Evolutionary conservation across 92 coral and sea anemone species (phyloP).

Genomic region (Plumapathes pennacea): DNA sequence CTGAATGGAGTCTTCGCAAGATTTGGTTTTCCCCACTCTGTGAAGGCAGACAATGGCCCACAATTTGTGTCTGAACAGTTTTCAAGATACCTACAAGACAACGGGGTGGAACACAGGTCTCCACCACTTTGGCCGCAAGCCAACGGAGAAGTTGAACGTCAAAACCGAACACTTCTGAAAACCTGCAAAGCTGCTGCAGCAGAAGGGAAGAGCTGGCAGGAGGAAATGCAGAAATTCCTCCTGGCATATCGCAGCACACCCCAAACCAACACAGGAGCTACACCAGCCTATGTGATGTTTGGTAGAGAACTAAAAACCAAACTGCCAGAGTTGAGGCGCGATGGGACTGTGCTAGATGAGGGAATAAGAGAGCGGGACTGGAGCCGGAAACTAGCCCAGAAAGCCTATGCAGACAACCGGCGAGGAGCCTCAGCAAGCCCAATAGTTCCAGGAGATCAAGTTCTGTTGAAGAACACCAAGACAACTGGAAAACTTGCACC

Average conservation of each 20-base stretch:
- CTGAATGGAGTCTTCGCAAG: conserved; percentile 16
- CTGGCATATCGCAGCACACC: conserved; percentile 36
- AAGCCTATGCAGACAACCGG: conserved; percentile 30
- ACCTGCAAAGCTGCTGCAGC: conserved; percentile 26
- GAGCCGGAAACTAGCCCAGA: conserved; percentile 26
- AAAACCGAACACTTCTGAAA: conserved; percentile 25
- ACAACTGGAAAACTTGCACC: conserved; percentile 23
- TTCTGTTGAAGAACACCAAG: conserved; percentile 16
- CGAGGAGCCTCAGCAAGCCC: conserved; percentile 21
- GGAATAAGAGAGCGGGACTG: conserved; percentile 28
- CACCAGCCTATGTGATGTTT: conserved; percentile 28
- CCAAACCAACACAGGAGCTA: conserved; percentile 35
- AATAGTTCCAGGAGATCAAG: conserved; percentile 28
- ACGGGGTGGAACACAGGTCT: conserved; percentile 22
- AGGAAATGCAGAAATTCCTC: conserved; percentile 22
- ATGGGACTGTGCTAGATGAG: conserved; percentile 17
- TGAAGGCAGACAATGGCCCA: conserved; percentile 30
- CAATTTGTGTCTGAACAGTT: conserved; percentile 32
- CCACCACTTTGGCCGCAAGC: conserved; percentile 32
- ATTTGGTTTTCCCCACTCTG: conserved; percentile 18
- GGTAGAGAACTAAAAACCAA: conserved; percentile 44
- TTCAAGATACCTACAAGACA: conserved; percentile 5
- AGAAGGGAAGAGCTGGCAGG: conserved; percentile 40
- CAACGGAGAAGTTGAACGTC: conserved; percentile 21
- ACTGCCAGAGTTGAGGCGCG: conserved; percentile 40